Percentiles rank a stretch among this genome's conserved stretches.
These are phyloP conservation scores for Lutraria lutraria DNA, from an alignment of 2,888 invertebrate genomes.

Conservation along the genomic window DNA sequence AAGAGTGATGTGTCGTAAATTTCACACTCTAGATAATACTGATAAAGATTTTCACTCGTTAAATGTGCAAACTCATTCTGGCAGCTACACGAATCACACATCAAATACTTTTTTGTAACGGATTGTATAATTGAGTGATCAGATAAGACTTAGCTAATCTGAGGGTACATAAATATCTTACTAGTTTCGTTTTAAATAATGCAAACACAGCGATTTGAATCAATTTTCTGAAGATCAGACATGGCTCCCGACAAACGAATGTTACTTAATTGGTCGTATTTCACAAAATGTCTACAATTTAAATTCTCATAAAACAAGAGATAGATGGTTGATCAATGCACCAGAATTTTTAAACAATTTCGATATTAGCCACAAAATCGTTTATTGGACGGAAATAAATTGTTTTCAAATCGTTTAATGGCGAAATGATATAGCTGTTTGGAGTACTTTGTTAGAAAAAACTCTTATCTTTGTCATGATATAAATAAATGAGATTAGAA, in stretches of 20 bases:
- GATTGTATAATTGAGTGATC: not conserved
- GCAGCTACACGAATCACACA: not conserved
- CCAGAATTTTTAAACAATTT: constrained; percentile 4
- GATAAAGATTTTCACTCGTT: not conserved
- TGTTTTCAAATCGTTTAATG: not conserved
- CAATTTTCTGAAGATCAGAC: constrained; percentile 12
- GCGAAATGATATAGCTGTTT: not conserved
- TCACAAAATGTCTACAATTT: constrained; percentile 15
- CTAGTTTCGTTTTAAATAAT: not conserved
- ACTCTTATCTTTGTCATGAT: not conserved
- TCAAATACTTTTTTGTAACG: not conserved
- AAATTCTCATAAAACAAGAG: constrained; percentile 19
- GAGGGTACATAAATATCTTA: not conserved
- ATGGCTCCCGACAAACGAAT: not conserved
- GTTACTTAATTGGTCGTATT: not conserved
- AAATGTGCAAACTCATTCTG: not conserved
- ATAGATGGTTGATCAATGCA: not conserved
- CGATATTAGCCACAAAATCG: not conserved
- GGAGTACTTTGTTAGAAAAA: not conserved
- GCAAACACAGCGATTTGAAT: constrained; percentile 13
- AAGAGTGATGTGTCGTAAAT: too few relatives aligned
- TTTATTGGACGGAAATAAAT: not conserved
- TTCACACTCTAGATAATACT: not conserved
- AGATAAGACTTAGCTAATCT: not conserved
- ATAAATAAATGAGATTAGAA: not conserved